Percentiles rank a stretch among this genome's conserved stretches.
Conservation (phyloP, 2,113 vertebrate genomes). For the Vanacampus margaritifer region DNA sequence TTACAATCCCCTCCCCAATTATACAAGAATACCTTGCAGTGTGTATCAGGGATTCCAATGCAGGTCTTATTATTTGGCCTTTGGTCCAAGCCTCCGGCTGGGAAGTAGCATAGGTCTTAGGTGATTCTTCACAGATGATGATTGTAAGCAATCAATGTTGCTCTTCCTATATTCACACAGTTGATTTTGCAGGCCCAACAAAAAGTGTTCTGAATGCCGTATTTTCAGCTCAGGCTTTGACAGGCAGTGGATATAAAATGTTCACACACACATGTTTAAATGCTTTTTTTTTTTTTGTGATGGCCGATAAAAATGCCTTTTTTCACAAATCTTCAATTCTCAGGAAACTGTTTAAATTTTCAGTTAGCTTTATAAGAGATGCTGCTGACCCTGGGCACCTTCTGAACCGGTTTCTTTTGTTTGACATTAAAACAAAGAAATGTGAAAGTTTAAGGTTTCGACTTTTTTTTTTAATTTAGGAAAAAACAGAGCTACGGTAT, state of each 20-base stretch:
- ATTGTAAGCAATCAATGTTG: background rate
- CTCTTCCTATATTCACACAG: background rate
- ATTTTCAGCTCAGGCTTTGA: background rate
- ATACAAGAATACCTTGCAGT: conserved; percentile 23
- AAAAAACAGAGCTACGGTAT: too few species aligned
- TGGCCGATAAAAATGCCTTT: too few species aligned
- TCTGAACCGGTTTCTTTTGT: too few species aligned
- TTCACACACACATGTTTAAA: background rate
- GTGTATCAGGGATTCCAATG: conserved; percentile 35
- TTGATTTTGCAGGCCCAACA: background rate
- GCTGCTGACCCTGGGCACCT: too few species aligned
- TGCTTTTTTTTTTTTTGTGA: background rate
- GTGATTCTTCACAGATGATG: background rate
- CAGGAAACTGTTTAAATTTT: too few species aligned
- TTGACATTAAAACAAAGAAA: too few species aligned
- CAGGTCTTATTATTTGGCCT: conserved; percentile 41
- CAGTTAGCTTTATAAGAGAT: too few species aligned
- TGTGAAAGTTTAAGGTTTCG: too few species aligned
- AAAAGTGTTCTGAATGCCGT: background rate
- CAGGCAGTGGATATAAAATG: background rate
- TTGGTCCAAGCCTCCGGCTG: conserved; percentile 6
- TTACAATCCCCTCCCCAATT: conserved; percentile 46
- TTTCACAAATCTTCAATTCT: too few species aligned
- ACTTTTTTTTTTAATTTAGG: too few species aligned
- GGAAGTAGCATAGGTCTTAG: conserved; percentile 3